Evolutionary conservation across 2,113 vertebrate species (phyloP).

Genomic region (Datnioides undecimradiatus): DNA sequence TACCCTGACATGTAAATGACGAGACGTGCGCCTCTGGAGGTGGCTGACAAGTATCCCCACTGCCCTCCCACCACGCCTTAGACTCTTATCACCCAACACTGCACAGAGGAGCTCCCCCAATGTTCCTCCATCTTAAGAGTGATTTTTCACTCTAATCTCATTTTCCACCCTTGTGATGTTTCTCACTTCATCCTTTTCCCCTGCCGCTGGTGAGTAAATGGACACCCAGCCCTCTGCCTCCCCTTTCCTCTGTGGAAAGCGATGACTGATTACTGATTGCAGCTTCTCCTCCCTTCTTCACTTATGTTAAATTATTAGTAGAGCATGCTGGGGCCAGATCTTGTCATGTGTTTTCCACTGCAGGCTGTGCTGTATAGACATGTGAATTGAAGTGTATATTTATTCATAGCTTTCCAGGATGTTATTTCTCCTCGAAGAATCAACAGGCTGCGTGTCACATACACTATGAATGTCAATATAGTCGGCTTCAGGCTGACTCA

Average conservation of each 20-base stretch:
- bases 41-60: too few relatives aligned
- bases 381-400: slow-evolving; percentile 9
- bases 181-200: slow-evolving; percentile 37
- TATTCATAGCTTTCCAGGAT: slow-evolving; percentile 36
- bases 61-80: too few relatives aligned
- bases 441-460: neutral
- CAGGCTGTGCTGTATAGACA: neutral
- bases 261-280: slow-evolving; percentile 53
- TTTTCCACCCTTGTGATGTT: slow-evolving; percentile 49
- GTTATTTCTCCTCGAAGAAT: neutral
- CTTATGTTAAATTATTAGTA: slow-evolving; percentile 59
- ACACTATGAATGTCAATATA: neutral
- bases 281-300: slow-evolving; percentile 36
- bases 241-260: slow-evolving; percentile 47
- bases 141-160: slow-evolving; percentile 22
- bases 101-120: neutral
- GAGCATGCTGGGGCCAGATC: neutral
- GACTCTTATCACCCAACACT: slow-evolving; percentile 22
- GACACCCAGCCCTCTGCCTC: slow-evolving; percentile 39
- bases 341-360: slow-evolving; percentile 13
- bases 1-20: neutral
- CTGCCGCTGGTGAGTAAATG: slow-evolving; percentile 39
- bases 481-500: neutral
- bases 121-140: neutral
- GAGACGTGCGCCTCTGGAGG: slow-evolving; percentile 25